These are phyloP conservation scores for Polypterus senegalus DNA, from an alignment of 2,113 vertebrate species.

Conservation along the genomic window DNA sequence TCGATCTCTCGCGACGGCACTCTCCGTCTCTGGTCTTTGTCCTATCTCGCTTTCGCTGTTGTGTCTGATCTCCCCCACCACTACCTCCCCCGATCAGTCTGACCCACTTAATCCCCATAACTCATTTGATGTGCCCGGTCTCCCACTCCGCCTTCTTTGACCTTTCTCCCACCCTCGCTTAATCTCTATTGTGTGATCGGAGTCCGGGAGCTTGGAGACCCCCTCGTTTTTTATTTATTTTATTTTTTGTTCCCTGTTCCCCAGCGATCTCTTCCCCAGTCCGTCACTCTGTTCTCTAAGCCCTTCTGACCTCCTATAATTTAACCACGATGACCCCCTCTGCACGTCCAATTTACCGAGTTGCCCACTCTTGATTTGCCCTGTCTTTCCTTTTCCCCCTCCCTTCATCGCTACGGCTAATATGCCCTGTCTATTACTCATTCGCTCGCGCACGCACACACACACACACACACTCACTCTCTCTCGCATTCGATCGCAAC, in stretches of 20 bases:
- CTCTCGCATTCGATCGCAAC: background rate
- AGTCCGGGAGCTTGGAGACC: too few relatives aligned
- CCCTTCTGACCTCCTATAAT: background rate
- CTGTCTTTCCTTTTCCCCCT: slow-evolving; percentile 26
- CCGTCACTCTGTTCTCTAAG: slow-evolving; percentile 22
- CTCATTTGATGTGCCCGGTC: background rate
- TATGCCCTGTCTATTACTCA: slow-evolving; percentile 25
- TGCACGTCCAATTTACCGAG: too few relatives aligned
- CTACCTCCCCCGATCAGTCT: too few relatives aligned
- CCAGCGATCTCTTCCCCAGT: slow-evolving; percentile 24
- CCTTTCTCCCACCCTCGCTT: slow-evolving; percentile 20
- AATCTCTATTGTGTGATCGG: slow-evolving; percentile 4
- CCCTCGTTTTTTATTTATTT: slow-evolving; percentile 17
- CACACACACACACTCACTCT: background rate
- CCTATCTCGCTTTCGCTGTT: too few relatives aligned
- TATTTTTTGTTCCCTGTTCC: slow-evolving; percentile 17
- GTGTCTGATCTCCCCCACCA: too few relatives aligned
- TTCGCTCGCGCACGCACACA: background rate
- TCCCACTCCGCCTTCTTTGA: slow-evolving; percentile 11
- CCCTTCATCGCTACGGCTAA: slow-evolving; percentile 26
- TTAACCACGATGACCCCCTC: slow-evolving; percentile 5
- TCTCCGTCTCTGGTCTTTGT: too few relatives aligned
- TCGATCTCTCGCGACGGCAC: too few relatives aligned
- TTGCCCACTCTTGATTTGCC: slow-evolving; percentile 24
- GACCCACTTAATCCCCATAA: too few relatives aligned